Evolutionary conservation across 1,140 invertebrate genomes (phyloP).

Genomic region (Sycobia sp.): DNA sequence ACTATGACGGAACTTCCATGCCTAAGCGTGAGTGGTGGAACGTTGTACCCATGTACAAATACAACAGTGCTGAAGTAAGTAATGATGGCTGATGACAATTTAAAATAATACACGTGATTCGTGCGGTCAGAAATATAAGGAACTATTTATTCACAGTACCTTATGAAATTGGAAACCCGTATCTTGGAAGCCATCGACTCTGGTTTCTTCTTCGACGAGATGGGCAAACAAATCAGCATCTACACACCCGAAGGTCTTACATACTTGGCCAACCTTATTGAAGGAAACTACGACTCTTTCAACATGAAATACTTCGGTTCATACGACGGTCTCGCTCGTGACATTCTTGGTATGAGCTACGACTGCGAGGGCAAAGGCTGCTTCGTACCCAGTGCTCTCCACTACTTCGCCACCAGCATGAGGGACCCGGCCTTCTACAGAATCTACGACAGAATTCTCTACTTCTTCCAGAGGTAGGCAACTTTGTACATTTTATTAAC

Average conservation of each 20-base stretch:
- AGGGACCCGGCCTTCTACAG: constrained; percentile 63
- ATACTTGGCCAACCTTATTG: constrained; percentile 70
- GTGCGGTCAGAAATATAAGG: too few relatives aligned
- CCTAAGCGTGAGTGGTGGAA: constrained; percentile 61
- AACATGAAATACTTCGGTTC: constrained; percentile 68
- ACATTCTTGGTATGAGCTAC: constrained; percentile 53
- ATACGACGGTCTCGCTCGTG: constrained; percentile 50
- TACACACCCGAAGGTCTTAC: constrained; percentile 60
- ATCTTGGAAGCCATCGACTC: constrained; percentile 67
- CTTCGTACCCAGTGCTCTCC: constrained; percentile 52
- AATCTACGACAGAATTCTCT: constrained; percentile 58
- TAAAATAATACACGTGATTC: not conserved
- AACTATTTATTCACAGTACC: constrained; percentile 37
- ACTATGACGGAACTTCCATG: constrained; percentile 70
- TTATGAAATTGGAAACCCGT: constrained; percentile 49
- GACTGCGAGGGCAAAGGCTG: constrained; percentile 49
- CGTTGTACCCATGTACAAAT: constrained; percentile 49
- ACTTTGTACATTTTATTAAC: constrained; percentile 58
- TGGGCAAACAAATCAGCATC: constrained; percentile 50
- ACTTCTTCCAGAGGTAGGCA: constrained; percentile 57
- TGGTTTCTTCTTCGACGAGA: constrained; percentile 63
- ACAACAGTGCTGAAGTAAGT: constrained; percentile 48
- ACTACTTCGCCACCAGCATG: constrained; percentile 53
- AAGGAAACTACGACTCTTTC: constrained; percentile 70
- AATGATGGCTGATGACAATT: not conserved